Percentiles rank a stretch among this genome's conserved stretches.
phyloP scores from a whole-genome alignment of 2,888 invertebrate species.

The Orthonychiurus folsomi region DNA sequence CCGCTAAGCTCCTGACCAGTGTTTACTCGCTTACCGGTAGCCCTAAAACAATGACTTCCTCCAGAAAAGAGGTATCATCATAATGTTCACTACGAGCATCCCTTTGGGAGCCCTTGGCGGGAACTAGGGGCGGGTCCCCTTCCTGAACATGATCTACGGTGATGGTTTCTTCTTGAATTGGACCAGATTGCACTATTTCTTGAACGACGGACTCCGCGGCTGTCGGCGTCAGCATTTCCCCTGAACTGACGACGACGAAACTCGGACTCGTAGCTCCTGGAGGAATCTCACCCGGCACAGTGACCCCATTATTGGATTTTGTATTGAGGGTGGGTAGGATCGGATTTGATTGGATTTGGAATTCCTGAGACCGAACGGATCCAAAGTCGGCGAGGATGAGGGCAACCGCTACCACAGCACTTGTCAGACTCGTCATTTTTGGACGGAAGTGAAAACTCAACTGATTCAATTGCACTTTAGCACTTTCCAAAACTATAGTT shows the following conservation, averaged over 20 bases:
- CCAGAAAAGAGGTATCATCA: background rate
- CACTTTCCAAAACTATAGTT: background rate
- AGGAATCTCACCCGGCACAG: background rate
- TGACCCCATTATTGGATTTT: background rate
- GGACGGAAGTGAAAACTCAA: background rate
- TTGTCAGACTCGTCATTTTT: background rate
- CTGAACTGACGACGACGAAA: background rate
- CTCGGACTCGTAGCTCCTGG: background rate
- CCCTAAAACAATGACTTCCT: constrained; percentile 1
- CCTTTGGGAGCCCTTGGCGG: background rate
- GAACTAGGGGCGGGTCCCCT: background rate
- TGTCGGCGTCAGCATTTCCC: background rate
- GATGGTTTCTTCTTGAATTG: background rate
- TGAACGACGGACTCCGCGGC: background rate
- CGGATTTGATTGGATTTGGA: constrained; percentile 1
- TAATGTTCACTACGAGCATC: background rate
- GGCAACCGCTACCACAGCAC: background rate
- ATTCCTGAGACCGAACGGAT: no score
- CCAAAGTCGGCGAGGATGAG: background rate
- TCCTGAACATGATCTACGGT: background rate
- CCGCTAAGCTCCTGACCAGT: no score
- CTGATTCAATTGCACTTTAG: background rate
- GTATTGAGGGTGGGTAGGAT: background rate
- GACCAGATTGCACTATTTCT: background rate
- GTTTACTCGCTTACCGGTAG: constrained; percentile 3